Evolutionary conservation across 2,113 vertebrate species (phyloP).

Genomic region (Oryzias woworae): DNA sequence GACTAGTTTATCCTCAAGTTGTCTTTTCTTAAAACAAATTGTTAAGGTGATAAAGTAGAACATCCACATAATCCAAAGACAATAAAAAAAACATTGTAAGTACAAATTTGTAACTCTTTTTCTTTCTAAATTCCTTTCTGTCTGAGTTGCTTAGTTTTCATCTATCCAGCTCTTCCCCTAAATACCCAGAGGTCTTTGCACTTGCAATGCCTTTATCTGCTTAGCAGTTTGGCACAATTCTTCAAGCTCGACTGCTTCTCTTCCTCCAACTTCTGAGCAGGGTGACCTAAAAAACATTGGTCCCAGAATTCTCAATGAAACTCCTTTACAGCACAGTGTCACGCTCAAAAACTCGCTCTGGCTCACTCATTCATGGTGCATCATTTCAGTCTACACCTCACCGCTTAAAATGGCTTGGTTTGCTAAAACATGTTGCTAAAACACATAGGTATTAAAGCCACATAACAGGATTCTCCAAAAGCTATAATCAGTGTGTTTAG

Average conservation of each 20-base stretch:
- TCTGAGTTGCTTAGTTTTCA: constrained; percentile 21
- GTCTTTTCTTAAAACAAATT: constrained; percentile 23
- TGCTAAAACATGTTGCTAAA: neutral
- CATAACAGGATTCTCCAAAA: neutral
- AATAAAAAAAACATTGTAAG: neutral
- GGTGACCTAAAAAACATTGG: constrained; percentile 60
- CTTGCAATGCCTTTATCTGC: constrained; percentile 59
- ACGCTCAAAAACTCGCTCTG: too few species aligned
- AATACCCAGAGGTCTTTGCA: constrained; percentile 52
- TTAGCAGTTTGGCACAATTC: constrained; percentile 54
- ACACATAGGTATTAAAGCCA: neutral
- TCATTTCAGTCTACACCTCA: constrained; percentile 1
- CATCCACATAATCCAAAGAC: neutral
- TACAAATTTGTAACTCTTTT: constrained; percentile 13
- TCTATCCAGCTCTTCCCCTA: constrained; percentile 32
- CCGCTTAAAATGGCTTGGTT: constrained; percentile 4
- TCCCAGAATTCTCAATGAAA: constrained; percentile 61
- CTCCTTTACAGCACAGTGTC: constrained; percentile 43
- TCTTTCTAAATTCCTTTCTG: constrained; percentile 23
- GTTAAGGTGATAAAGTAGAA: constrained; percentile 24
- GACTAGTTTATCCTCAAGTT: constrained; percentile 24
- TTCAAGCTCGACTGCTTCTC: constrained; percentile 40
- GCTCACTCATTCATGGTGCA: too few species aligned
- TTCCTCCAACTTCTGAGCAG: constrained; percentile 42
- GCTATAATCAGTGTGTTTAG: neutral